Evolutionary conservation across 2,113 vertebrate species (phyloP), one percentile per base, ranked within the genome.

Genomic region (Picathartes gymnocephalus): DNA sequence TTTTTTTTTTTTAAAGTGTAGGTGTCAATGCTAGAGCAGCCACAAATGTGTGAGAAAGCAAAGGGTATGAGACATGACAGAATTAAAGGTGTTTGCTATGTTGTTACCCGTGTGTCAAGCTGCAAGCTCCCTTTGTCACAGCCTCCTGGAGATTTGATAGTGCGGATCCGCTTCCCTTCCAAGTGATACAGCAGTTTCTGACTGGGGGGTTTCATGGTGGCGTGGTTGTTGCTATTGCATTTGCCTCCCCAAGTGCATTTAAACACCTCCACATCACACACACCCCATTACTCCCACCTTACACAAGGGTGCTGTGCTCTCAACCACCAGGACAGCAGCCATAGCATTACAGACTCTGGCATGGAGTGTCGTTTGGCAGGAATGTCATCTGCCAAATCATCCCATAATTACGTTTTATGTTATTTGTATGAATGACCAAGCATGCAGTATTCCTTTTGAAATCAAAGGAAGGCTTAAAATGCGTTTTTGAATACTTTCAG

Each of bases 21-120:
- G 97, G 98, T 98, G 98, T 98, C 97, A 97, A 96, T 97, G 95
- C 96, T 95, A 77, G 91, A 98, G 96, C 97, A 97, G 96, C 96
- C 97, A 96, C 82, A 93, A 98, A 98, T 57, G 98, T 98, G 98
- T 98, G 98, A 98, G 98, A 98, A 98, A 98, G 97, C 96, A 98
- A 98, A 98, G 98, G 98, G 98, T 98, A 98, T 98, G 98, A 98
- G 98, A 98, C 98, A 95, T 98, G 98, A 98, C 98, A 99, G 98
- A 98, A 98, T 98, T 98, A 97, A 98, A 99, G 98, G 98, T 99
- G 98, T 99, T 98, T 98, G 97, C 97, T 97, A 97, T 97, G 97
- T 98, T 98, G 98, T 97, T 98, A 98, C 97, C 98, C 97, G 97
- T 98, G 98, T 97, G 98, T 98, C 97, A 98, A 98, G 97, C 97